Conservation (phyloP, 2,888 invertebrate species). For the Hydroisotoma schaefferi region DNA sequence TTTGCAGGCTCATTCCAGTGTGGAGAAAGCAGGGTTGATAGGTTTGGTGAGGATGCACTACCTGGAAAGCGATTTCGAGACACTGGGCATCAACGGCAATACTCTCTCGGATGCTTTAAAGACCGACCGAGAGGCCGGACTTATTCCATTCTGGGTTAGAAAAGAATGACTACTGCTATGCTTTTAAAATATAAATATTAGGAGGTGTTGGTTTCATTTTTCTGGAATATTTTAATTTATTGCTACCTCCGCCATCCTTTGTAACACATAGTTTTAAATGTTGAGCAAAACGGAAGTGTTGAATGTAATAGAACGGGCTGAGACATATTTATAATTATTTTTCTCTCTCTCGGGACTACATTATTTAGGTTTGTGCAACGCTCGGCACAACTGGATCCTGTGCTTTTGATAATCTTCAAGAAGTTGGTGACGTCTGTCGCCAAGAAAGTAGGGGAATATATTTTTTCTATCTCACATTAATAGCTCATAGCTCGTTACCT, state of each 20-base stretch:
- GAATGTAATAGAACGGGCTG: not conserved
- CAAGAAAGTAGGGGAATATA: conserved; percentile 42
- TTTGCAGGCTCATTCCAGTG: conserved; percentile 80
- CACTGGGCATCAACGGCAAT: conserved; percentile 77
- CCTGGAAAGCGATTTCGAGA: conserved; percentile 75
- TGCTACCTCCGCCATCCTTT: not conserved
- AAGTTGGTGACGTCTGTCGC: conserved; percentile 62
- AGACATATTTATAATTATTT: not conserved
- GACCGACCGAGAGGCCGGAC: conserved; percentile 73
- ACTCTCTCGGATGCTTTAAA: conserved; percentile 73
- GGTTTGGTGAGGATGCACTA: conserved; percentile 89
- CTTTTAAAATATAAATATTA: conserved; percentile 55
- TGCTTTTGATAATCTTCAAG: conserved; percentile 85
- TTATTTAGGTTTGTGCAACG: conserved; percentile 80
- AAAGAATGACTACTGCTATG: no score
- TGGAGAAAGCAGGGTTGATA: conserved; percentile 92
- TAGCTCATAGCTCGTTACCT: no score
- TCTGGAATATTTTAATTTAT: not conserved
- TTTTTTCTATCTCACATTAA: not conserved
- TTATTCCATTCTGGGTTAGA: conserved; percentile 91
- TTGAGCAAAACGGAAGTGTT: no score
- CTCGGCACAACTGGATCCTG: conserved; percentile 96
- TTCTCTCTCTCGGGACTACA: conserved; percentile 38
- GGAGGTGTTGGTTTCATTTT: not conserved
- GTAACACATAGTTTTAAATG: not conserved